These are phyloP conservation scores for Caenorhabditis wallacei DNA, from an alignment of 2,888 invertebrate species.

Conservation along the genomic window DNA sequence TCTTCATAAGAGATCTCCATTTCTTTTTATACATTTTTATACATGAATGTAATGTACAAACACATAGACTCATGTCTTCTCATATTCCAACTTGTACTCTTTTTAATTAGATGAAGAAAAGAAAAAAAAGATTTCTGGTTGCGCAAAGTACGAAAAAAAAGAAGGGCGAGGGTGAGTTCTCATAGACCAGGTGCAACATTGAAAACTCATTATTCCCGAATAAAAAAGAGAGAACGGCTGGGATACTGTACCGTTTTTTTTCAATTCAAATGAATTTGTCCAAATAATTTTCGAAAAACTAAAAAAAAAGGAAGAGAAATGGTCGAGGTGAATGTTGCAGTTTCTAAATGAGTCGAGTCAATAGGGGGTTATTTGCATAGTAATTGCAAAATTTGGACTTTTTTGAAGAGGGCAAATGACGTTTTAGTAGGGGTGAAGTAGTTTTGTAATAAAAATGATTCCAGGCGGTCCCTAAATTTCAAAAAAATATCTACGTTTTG, in stretches of 20 bases:
- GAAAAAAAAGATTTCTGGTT: not conserved
- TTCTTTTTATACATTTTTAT: conserved; percentile 30
- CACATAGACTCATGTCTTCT: conserved; percentile 27
- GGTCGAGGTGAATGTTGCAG: not conserved
- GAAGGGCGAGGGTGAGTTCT: not conserved
- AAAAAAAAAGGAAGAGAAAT: not conserved
- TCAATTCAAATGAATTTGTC: not conserved
- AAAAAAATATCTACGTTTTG: no score
- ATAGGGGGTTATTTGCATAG: conserved; percentile 11
- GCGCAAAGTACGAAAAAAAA: not conserved
- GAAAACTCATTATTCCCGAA: not conserved
- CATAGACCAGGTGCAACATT: conserved; percentile 1
- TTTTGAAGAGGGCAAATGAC: not conserved
- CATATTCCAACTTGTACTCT: conserved; percentile 30
- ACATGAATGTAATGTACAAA: conserved; percentile 10
- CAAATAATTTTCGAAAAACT: not conserved
- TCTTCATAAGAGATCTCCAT: conserved; percentile 2
- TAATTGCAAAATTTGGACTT: conserved; percentile 12
- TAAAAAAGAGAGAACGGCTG: not conserved
- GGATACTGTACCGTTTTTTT: not conserved
- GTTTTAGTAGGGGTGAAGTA: not conserved
- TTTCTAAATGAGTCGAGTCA: not conserved
- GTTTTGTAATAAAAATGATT: not conserved
- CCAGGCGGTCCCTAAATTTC: no score
- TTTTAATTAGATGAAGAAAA: conserved; percentile 28